Conservation (phyloP, 2,113 vertebrate species). For the Reinhardtius hippoglossoides region DNA sequence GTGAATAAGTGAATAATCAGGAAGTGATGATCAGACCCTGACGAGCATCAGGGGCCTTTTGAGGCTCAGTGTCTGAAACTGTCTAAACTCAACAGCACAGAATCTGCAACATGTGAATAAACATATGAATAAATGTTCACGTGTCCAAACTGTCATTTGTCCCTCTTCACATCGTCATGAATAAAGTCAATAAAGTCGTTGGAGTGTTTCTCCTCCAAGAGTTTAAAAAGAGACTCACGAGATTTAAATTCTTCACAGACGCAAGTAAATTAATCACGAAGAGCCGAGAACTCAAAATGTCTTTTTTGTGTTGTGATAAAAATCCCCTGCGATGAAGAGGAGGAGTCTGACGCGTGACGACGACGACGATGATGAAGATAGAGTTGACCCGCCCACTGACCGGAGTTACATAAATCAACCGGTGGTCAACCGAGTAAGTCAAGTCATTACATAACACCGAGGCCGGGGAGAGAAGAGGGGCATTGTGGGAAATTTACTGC, state of each 20-base stretch:
- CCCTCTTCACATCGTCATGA: too few relatives aligned
- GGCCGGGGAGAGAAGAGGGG: conserved; percentile 11
- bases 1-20: too few relatives aligned
- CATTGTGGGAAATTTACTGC: conserved; percentile 21
- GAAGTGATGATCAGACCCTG: too few relatives aligned
- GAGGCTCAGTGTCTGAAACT: too few relatives aligned
- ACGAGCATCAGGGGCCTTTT: too few relatives aligned
- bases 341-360: neutral
- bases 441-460: conserved; percentile 20
- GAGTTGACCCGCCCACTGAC: neutral
- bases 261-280: neutral
- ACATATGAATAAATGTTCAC: too few relatives aligned
- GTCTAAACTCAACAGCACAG: too few relatives aligned
- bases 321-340: neutral
- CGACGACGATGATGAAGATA: neutral
- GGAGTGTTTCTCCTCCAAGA: too few relatives aligned
- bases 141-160: too few relatives aligned
- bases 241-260: neutral
- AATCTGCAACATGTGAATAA: too few relatives aligned
- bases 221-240: too few relatives aligned
- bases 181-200: too few relatives aligned
- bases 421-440: neutral
- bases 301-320: neutral
- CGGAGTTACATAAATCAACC: neutral
- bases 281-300: neutral